Conservation (phyloP, 2,113 vertebrate genomes). For the Bubalus kerabau region DNA sequence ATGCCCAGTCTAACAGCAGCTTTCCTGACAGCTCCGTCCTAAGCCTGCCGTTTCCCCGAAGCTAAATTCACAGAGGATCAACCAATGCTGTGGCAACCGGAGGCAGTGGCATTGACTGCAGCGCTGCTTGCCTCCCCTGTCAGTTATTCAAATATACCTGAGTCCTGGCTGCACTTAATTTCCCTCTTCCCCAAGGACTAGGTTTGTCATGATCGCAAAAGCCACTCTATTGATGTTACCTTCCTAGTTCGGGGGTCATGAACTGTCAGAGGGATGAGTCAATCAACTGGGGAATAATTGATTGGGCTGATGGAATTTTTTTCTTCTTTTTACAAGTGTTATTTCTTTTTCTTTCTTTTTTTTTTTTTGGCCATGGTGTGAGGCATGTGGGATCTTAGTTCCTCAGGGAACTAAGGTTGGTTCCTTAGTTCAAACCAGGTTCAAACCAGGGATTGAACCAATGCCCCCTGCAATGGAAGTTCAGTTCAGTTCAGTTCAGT, state of each 20-base stretch:
- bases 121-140: background rate
- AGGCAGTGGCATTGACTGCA: constrained; percentile 21
- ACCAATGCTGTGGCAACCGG: constrained; percentile 30
- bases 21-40: constrained; percentile 60
- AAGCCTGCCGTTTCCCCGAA: constrained; percentile 30
- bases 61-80: background rate
- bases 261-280: background rate
- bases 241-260: background rate
- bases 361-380: background rate
- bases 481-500: background rate
- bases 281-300: background rate
- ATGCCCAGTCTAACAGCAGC: constrained; percentile 57
- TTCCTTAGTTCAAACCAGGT: too few species aligned
- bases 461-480: background rate
- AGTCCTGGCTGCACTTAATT: background rate
- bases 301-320: background rate
- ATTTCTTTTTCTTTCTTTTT: background rate
- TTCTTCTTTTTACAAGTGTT: background rate
- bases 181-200: background rate
- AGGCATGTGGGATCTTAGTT: background rate
- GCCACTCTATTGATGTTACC: background rate
- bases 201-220: background rate
- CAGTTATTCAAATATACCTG: background rate
- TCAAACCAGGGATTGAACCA: background rate
- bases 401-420: background rate